A percentile compares a stretch with the other conserved stretches of the same genome.
These are phyloP conservation scores for Apodemus agrarius DNA, from an alignment of 2,797 vertebrate genomes.

Conservation along the genomic window DNA sequence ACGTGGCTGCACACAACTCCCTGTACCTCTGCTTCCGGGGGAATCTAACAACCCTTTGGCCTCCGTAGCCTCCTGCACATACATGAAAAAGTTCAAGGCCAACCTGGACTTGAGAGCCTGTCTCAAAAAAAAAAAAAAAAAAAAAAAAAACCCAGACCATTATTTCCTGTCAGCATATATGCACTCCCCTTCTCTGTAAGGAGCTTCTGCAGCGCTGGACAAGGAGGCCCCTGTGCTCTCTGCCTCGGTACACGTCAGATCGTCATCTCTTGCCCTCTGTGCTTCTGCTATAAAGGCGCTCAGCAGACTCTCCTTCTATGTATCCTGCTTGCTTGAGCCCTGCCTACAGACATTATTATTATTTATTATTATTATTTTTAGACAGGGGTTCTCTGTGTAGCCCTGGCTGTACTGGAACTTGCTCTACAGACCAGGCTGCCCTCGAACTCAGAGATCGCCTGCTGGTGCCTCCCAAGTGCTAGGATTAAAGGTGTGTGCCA, in stretches of 20 bases:
- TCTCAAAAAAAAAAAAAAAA: neutral
- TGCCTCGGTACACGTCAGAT: neutral
- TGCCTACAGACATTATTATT: neutral
- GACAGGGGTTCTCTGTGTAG: neutral
- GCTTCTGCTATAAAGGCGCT: accelerated
- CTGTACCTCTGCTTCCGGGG: neutral
- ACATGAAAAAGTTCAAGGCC: too few relatives aligned
- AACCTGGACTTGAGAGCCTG: neutral
- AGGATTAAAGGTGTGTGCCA: neutral
- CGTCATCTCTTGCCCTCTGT: neutral
- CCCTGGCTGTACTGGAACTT: neutral
- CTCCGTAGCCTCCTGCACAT: neutral
- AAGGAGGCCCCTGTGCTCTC: neutral
- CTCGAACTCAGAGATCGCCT: neutral
- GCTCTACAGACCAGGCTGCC: neutral
- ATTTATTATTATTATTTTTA: neutral
- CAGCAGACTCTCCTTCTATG: accelerated
- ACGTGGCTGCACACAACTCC: neutral
- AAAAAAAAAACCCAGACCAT: too few relatives aligned
- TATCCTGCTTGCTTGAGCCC: neutral
- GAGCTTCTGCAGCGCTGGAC: too few relatives aligned
- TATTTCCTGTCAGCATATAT: neutral
- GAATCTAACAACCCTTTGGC: neutral
- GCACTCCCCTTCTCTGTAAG: accelerated
- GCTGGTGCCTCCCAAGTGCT: neutral